These are phyloP conservation scores for Jacana jacana DNA, from an alignment of 2,113 vertebrate genomes.

Conservation along the genomic window DNA sequence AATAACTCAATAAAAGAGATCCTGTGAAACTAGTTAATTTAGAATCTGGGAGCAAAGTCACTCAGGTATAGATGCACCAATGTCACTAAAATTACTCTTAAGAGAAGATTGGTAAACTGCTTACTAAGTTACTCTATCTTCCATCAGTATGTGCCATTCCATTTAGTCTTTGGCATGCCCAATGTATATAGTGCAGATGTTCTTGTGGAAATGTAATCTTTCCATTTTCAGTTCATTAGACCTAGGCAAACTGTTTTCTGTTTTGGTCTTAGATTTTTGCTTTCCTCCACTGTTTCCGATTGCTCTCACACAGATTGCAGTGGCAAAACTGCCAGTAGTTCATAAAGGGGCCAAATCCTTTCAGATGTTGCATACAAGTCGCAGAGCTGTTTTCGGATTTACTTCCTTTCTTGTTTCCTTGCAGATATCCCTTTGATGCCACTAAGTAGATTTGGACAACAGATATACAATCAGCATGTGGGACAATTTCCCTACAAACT, in stretches of 20 bases:
- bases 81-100: neutral
- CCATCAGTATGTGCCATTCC: neutral
- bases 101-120: neutral
- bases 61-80: neutral
- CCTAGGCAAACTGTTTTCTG: neutral
- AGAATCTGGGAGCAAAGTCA: neutral
- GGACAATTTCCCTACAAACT: constrained; percentile 33
- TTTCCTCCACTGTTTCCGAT: constrained; percentile 30
- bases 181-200: neutral
- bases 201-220: neutral
- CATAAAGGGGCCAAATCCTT: constrained; percentile 65
- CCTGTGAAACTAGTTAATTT: neutral
- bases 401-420: constrained; percentile 70
- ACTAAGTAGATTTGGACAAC: constrained; percentile 27
- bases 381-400: constrained; percentile 70
- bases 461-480: constrained; percentile 27
- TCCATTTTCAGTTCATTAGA: neutral
- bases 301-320: constrained; percentile 50
- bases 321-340: constrained; percentile 63
- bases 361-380: constrained; percentile 64
- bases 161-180: neutral
- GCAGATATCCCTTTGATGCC: constrained; percentile 70
- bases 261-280: constrained; percentile 6
- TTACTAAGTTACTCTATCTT: neutral
- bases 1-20: neutral